Evolutionary conservation across 1,140 invertebrate genomes (phyloP).

Genomic region (Drosophila micromelanica): DNA sequence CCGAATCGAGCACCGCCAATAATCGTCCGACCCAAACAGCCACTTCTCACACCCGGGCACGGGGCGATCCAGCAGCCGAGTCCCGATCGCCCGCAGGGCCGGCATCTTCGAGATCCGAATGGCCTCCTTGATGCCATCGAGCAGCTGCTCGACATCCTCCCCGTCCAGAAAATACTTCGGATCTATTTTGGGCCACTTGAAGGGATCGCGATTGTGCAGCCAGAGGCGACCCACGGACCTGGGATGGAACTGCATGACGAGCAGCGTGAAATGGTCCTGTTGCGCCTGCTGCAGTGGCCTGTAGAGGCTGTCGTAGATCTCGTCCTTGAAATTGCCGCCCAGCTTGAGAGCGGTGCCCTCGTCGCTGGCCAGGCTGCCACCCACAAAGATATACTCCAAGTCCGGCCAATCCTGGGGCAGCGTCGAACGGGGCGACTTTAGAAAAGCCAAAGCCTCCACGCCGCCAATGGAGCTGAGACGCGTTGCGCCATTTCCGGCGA

Average conservation of each 20-base stretch:
- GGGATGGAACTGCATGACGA: constrained; percentile 90
- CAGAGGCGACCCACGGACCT: constrained; percentile 89
- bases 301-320: constrained; percentile 86
- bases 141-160: constrained; percentile 88
- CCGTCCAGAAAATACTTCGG: constrained; percentile 89
- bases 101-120: constrained; percentile 87
- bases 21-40: constrained; percentile 52
- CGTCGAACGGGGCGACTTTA: constrained; percentile 86
- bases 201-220: constrained; percentile 89
- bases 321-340: constrained; percentile 86
- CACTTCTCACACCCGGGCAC: constrained; percentile 87
- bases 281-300: constrained; percentile 85
- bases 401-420: constrained; percentile 86
- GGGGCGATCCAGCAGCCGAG: constrained; percentile 85
- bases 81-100: constrained; percentile 87
- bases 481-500: constrained; percentile 85
- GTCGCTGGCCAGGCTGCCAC: constrained; percentile 87
- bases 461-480: constrained; percentile 85
- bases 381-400: constrained; percentile 87
- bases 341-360: constrained; percentile 86
- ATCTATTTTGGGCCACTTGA: constrained; percentile 89
- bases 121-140: constrained; percentile 88
- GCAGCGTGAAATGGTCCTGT: constrained; percentile 87
- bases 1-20: too few relatives aligned
- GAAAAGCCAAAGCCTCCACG: constrained; percentile 88